These are phyloP conservation scores for Pygocentrus nattereri DNA, from an alignment of 2,797 vertebrate species.

Conservation along the genomic window DNA sequence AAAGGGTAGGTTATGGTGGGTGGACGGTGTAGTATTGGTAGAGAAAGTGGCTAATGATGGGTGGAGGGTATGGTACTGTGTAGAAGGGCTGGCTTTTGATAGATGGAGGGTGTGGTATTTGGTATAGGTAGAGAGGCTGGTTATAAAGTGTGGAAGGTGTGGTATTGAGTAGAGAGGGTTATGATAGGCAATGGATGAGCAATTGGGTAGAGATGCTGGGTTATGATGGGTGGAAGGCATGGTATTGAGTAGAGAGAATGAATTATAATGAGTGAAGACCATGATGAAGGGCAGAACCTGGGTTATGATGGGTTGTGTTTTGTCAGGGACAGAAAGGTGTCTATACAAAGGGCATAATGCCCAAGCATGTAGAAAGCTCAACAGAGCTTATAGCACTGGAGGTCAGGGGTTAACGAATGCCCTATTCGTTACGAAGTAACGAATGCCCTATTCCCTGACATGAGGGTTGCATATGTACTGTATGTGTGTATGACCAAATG, in stretches of 20 bases:
- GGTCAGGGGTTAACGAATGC: constrained; percentile 51
- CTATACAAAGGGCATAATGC: constrained; percentile 74
- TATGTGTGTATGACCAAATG: constrained; percentile 34
- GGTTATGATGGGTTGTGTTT: constrained; percentile 34
- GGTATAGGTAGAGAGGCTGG: too few species aligned
- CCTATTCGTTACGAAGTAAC: constrained; percentile 45
- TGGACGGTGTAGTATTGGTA: background rate
- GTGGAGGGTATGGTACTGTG: background rate
- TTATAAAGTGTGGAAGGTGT: background rate
- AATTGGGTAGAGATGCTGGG: constrained; percentile 56
- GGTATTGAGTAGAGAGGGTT: background rate
- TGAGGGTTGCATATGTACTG: constrained; percentile 27
- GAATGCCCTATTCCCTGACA: constrained; percentile 18
- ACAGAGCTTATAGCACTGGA: constrained; percentile 56
- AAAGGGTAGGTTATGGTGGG: background rate
- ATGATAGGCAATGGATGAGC: too few species aligned
- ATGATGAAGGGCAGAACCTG: background rate
- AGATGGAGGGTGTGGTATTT: too few species aligned
- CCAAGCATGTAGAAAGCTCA: constrained; percentile 73
- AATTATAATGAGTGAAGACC: constrained; percentile 1
- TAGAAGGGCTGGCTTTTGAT: too few species aligned
- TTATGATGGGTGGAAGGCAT: constrained; percentile 61
- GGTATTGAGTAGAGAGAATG: background rate
- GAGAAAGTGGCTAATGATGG: background rate
- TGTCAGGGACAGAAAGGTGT: constrained; percentile 74